Conservation (phyloP, 2,113 vertebrate species). For the Ophiodon elongatus region DNA sequence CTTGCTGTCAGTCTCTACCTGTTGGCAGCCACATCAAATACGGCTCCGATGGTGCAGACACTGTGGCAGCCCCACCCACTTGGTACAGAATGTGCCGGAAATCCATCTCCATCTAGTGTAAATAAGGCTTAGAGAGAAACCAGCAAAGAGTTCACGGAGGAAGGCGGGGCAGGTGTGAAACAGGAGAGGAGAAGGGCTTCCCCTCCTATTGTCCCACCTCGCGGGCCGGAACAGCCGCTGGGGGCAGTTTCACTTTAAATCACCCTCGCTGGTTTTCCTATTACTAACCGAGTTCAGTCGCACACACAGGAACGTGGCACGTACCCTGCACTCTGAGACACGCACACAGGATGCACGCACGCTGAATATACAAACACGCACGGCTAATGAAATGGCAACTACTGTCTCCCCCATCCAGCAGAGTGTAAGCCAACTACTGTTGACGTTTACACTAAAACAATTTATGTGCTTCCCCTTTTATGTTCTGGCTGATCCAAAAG, state of each 20-base stretch:
- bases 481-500: background rate
- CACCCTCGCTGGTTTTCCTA: slow-evolving; percentile 76
- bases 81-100: background rate
- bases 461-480: slow-evolving; percentile 34
- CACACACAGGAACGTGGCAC: slow-evolving; percentile 38
- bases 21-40: slow-evolving; percentile 49
- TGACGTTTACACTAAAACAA: slow-evolving; percentile 27
- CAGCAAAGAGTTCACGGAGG: slow-evolving; percentile 29
- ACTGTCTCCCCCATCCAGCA: slow-evolving; percentile 32
- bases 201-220: slow-evolving; percentile 73
- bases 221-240: slow-evolving; percentile 73
- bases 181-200: slow-evolving; percentile 67
- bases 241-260: slow-evolving; percentile 77
- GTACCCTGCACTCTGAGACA: background rate
- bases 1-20: slow-evolving; percentile 25
- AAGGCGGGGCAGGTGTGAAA: slow-evolving; percentile 69
- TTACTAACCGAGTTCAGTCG: slow-evolving; percentile 54
- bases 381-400: slow-evolving; percentile 46
- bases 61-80: slow-evolving; percentile 9
- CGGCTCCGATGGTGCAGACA: slow-evolving; percentile 18
- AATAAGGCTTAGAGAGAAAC: slow-evolving; percentile 26
- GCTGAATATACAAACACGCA: slow-evolving; percentile 22
- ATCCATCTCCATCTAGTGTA: background rate
- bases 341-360: slow-evolving; percentile 41
- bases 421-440: slow-evolving; percentile 6